These are phyloP conservation scores for Orthosia gracilis DNA, from an alignment of 2,888 invertebrate genomes.

Conservation along the genomic window DNA sequence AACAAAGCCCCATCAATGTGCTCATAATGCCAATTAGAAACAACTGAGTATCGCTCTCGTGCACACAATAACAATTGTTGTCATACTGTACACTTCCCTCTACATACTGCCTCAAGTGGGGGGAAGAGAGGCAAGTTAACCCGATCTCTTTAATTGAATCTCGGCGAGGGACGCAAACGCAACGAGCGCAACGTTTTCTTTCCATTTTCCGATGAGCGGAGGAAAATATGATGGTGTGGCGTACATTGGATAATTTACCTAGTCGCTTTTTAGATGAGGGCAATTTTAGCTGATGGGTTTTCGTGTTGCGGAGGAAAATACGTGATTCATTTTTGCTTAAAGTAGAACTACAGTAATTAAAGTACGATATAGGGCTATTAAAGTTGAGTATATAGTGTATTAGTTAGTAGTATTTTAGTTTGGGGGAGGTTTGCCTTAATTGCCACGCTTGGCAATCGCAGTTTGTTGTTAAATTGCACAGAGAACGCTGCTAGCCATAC, in stretches of 20 bases:
- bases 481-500: too few relatives aligned
- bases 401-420: too few relatives aligned
- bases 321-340: neutral
- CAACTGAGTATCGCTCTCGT: constrained; percentile 26
- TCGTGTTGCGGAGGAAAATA: constrained; percentile 1
- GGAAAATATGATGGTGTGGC: constrained; percentile 46
- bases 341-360: neutral
- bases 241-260: constrained; percentile 38
- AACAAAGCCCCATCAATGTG: neutral
- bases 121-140: constrained; percentile 30
- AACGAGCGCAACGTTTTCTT: constrained; percentile 55
- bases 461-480: too few relatives aligned
- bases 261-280: constrained; percentile 23
- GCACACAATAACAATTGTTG: constrained; percentile 35
- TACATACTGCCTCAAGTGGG: neutral
- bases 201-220: constrained; percentile 52
- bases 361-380: neutral
- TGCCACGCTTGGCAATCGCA: too few relatives aligned
- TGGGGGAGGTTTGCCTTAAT: too few relatives aligned
- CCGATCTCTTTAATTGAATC: constrained; percentile 58
- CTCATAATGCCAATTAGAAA: constrained; percentile 43
- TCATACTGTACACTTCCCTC: constrained; percentile 19
- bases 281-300: constrained; percentile 30
- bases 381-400: too few relatives aligned
- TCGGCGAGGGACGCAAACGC: constrained; percentile 27